Conservation (phyloP, 2,888 invertebrate genomes). For the Caenorhabditis wallacei region DNA sequence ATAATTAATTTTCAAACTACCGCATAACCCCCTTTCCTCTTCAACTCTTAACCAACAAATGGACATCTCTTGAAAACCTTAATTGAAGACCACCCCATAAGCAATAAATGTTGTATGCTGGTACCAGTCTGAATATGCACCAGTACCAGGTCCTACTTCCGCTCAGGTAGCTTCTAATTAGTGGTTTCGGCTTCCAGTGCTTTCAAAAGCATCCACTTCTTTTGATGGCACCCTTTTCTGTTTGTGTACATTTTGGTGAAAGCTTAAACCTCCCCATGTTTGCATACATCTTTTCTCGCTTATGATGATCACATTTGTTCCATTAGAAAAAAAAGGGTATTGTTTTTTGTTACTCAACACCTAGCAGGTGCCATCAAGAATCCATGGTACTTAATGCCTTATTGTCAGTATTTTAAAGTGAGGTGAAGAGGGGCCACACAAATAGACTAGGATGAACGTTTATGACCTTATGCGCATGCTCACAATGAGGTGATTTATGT, state of each 20-base stretch:
- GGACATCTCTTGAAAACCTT: conserved; percentile 32
- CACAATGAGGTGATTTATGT: conserved; percentile 64
- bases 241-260: conserved; percentile 43
- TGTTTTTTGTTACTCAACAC: conserved; percentile 52
- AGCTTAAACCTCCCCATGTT: conserved; percentile 47
- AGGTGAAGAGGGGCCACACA: conserved; percentile 35
- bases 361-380: conserved; percentile 62
- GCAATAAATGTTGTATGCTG: conserved; percentile 58
- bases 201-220: conserved; percentile 20
- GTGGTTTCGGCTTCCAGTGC: conserved; percentile 40
- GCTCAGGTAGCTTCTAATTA: conserved; percentile 66
- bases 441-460: conserved; percentile 32
- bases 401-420: conserved; percentile 40
- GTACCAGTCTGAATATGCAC: conserved; percentile 38
- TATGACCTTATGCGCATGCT: conserved; percentile 52
- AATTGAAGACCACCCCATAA: conserved; percentile 50
- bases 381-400: conserved; percentile 31
- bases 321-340: conserved; percentile 44
- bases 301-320: conserved; percentile 24
- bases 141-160: conserved; percentile 34
- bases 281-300: conserved; percentile 51
- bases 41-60: neutral
- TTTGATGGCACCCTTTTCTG: conserved; percentile 48
- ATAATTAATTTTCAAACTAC: conserved; percentile 57
- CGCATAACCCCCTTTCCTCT: neutral